These are phyloP conservation scores for Enteromius anoplus DNA, from an alignment of 2,797 vertebrate genomes.

Conservation along the genomic window DNA sequence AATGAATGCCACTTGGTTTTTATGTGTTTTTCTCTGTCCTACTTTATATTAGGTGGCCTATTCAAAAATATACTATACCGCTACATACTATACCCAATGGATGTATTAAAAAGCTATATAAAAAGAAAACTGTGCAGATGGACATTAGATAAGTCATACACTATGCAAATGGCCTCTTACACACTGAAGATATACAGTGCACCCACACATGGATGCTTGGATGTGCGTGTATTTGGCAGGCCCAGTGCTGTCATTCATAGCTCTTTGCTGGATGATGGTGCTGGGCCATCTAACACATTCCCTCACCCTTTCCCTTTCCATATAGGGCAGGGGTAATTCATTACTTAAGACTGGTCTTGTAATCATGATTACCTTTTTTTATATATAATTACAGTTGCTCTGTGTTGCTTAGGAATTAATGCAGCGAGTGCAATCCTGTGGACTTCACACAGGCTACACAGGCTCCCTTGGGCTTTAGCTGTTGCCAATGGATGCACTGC, in stretches of 20 bases:
- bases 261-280: constrained; percentile 24
- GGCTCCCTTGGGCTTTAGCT: constrained; percentile 40
- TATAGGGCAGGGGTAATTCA: background rate
- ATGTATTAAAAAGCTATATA: background rate
- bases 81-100: too few species aligned
- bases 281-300: constrained; percentile 1
- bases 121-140: background rate
- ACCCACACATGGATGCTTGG: constrained; percentile 17
- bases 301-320: background rate
- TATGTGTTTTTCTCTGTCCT: background rate
- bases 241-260: constrained; percentile 37
- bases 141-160: background rate
- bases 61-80: too few species aligned
- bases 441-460: constrained; percentile 33
- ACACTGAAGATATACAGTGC: constrained; percentile 14
- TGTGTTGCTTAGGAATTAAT: constrained; percentile 35
- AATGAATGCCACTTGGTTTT: background rate
- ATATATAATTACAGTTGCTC: constrained; percentile 25
- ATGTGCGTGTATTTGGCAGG: constrained; percentile 6
- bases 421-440: constrained; percentile 35
- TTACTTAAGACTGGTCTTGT: constrained; percentile 26
- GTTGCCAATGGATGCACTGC: constrained; percentile 32
- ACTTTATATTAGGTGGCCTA: background rate
- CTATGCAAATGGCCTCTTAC: background rate
- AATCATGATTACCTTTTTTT: constrained; percentile 38